Evolutionary conservation across 2,113 vertebrate genomes (phyloP), one percentile per base, ranked within the genome.

Genomic region (Alouatta palliata): DNA sequence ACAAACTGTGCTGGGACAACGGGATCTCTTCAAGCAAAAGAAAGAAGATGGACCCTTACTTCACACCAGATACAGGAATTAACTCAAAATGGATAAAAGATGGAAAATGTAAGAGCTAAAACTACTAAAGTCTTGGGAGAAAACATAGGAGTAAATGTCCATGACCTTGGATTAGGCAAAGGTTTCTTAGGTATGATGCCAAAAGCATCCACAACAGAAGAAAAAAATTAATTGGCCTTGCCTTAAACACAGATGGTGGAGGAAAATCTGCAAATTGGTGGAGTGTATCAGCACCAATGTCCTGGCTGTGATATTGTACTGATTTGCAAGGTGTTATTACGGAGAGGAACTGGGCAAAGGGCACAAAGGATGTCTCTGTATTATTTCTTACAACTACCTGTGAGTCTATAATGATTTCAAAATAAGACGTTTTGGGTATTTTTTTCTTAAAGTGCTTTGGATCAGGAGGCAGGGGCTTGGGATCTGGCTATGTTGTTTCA

Each of bases 241-340:
- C 43, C 43, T 45, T 45, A 45, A 45, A 45, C 43, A 45, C 43
- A 45, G 43, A 45, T 45, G 43, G 43, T 45, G 43, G 43, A 45
- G 43, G 43, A 45, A 45, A 45, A 45, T 45, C 43, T 52, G 49
- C 16, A 6, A 17, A 27, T 17, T 47, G 45, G 66, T 21, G 45
- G 40, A 25, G 64, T 52, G 5, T 5, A 3, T 37, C 54, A 23
- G 3, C 0, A 0, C 45, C 30, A 8, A 16, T 25, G 12, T 32
- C 43, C 52, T 64, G 49, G 52, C 5, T 43, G 43, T 43, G 47
- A 30, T 52, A 52, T 17, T 76, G 12, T 11, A 14, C 8, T 0
- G 49, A 17, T 52, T 52, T 5, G 14, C 49, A 52, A 16, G 3
- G 19, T 49, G 21, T 71, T 32, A 49, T 23, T 27, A 30, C 3